Percentiles rank a stretch among this genome's conserved stretches.
Conservation (phyloP, 2,888 invertebrate genomes). For the Macrosoma leucophasiata region DNA sequence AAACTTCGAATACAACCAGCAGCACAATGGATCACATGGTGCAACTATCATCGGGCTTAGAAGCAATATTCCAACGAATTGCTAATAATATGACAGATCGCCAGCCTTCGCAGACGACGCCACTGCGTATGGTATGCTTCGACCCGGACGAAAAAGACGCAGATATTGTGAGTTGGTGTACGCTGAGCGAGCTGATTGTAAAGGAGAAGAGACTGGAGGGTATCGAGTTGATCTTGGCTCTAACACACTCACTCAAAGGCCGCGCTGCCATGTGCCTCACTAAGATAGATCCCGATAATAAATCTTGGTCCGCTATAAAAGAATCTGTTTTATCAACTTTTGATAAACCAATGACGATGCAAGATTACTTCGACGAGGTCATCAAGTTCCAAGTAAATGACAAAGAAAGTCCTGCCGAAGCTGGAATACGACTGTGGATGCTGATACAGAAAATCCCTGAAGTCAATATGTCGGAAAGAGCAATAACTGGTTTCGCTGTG, state of each 20-base stretch:
- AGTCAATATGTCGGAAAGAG: conserved; percentile 17
- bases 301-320: conserved; percentile 19
- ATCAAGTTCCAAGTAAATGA: conserved; percentile 10
- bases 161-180: conserved; percentile 24
- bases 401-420: conserved; percentile 17
- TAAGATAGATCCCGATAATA: conserved; percentile 12
- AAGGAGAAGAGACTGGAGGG: conserved; percentile 15
- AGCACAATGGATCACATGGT: too few relatives aligned
- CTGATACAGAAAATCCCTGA: conserved; percentile 16
- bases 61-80: too few relatives aligned
- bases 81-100: too few relatives aligned
- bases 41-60: too few relatives aligned
- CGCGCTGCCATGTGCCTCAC: conserved; percentile 20
- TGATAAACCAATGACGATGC: conserved; percentile 17
- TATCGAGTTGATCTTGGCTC: conserved; percentile 18
- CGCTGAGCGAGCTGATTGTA: conserved; percentile 12
- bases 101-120: too few relatives aligned
- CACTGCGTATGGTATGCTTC: too few relatives aligned
- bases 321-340: conserved; percentile 23
- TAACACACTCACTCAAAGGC: conserved; percentile 22
- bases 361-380: conserved; percentile 24
- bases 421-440: conserved; percentile 17
- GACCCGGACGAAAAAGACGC: conserved; percentile 19
- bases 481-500: conserved; percentile 18
- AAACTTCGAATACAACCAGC: too few relatives aligned